Evolutionary conservation across 2,113 vertebrate genomes (phyloP).

Genomic region (Festucalex cinctus): DNA sequence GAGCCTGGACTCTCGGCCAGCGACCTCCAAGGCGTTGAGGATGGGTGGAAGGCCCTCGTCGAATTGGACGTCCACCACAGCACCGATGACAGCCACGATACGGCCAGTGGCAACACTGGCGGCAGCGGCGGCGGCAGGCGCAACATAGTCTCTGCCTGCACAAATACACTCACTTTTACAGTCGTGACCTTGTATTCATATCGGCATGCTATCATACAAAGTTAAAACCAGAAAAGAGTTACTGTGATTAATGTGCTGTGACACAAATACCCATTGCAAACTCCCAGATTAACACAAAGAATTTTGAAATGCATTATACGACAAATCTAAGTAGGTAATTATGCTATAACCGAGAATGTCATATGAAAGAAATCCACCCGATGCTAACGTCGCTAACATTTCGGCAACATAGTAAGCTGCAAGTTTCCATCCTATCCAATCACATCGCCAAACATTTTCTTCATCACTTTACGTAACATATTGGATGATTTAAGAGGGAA

Average conservation of each 20-base stretch:
- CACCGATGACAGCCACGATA: conserved; percentile 95
- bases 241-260: background rate
- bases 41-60: conserved; percentile 94
- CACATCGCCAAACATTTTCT: background rate
- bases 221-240: background rate
- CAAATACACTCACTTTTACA: background rate
- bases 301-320: background rate
- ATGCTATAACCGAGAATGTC: background rate
- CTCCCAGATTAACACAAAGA: background rate
- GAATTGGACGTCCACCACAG: conserved; percentile 97
- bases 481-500: background rate
- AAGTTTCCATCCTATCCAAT: background rate
- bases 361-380: background rate
- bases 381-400: background rate
- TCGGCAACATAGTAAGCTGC: background rate
- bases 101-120: conserved; percentile 73
- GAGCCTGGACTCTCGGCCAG: conserved; percentile 84
- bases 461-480: background rate
- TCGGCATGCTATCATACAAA: background rate
- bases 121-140: conserved; percentile 78
- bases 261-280: background rate
- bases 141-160: conserved; percentile 86
- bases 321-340: background rate
- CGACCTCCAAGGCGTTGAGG: conserved; percentile 91
- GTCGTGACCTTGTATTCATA: conserved; percentile 15